Evolutionary conservation across 2,797 vertebrate genomes (phyloP).

Genomic region (Phoxinus dragarum): DNA sequence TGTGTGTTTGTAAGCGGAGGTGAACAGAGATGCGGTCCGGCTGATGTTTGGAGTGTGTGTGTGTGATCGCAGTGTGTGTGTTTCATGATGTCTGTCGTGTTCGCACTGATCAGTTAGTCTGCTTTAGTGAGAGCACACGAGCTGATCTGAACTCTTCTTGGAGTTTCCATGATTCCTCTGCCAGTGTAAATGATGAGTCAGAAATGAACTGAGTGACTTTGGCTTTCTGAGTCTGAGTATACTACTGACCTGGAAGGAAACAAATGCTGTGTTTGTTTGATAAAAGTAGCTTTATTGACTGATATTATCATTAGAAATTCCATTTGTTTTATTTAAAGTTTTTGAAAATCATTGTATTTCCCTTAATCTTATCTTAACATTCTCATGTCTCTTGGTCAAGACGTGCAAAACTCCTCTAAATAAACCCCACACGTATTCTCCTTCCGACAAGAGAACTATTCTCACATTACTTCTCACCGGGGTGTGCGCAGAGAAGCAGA

Average conservation of each 20-base stretch:
- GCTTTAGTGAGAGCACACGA: neutral
- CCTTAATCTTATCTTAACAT: neutral
- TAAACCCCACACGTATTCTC: neutral
- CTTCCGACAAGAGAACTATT: neutral
- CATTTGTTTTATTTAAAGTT: neutral
- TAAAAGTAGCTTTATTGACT: neutral
- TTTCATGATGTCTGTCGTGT: neutral
- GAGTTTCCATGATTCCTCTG: constrained; percentile 1
- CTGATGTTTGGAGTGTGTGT: no score
- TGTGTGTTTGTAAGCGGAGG: no score
- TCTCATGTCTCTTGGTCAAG: neutral
- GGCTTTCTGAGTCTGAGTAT: neutral
- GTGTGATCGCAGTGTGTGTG: no score
- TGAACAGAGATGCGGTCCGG: no score
- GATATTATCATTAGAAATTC: neutral
- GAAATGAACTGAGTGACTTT: neutral
- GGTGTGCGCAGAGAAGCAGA: no score
- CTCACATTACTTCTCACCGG: no score
- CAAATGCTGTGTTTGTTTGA: neutral
- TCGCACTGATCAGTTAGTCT: neutral
- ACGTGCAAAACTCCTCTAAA: neutral
- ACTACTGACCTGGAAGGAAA: neutral
- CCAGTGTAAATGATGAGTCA: constrained; percentile 18
- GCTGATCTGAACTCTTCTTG: neutral
- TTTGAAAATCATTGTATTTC: neutral